Percentiles rank a stretch among this genome's conserved stretches.
Conservation (phyloP, 2,113 vertebrate species). For the Herpetotheres cachinnans region DNA sequence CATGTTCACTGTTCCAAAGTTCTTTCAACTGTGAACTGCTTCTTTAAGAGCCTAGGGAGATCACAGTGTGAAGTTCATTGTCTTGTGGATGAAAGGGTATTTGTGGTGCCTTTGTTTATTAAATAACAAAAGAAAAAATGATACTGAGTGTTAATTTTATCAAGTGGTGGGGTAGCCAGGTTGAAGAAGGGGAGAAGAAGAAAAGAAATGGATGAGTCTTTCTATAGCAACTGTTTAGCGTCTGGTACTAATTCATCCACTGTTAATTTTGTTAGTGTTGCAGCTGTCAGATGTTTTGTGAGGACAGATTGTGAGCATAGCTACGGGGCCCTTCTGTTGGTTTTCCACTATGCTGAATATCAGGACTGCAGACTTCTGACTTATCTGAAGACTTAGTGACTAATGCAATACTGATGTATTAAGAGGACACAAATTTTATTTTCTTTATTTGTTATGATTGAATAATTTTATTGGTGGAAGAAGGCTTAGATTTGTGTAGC, state of each 20-base stretch:
- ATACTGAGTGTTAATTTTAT: slow-evolving; percentile 7
- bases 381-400: slow-evolving; percentile 70
- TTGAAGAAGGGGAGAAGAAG: slow-evolving; percentile 16
- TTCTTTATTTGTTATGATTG: slow-evolving; percentile 17
- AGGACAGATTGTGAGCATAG: slow-evolving; percentile 89
- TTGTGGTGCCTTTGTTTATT: neutral
- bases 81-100: neutral
- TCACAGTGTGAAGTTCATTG: neutral
- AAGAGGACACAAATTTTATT: slow-evolving; percentile 52
- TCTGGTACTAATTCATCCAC: slow-evolving; percentile 96
- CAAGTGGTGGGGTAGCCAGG: slow-evolving; percentile 39
- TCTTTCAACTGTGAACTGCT: neutral
- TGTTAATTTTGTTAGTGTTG: slow-evolving; percentile 94
- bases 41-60: neutral
- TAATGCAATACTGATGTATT: slow-evolving; percentile 49
- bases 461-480: slow-evolving; percentile 13
- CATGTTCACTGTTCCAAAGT: neutral
- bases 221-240: slow-evolving; percentile 79
- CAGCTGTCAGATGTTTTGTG: slow-evolving; percentile 87
- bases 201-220: slow-evolving; percentile 59
- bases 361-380: slow-evolving; percentile 80
- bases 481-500: neutral
- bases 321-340: slow-evolving; percentile 91
- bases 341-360: slow-evolving; percentile 89
- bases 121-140: neutral